These are phyloP conservation scores for Silurus meridionalis DNA, from an alignment of 2,113 vertebrate species.

Conservation along the genomic window DNA sequence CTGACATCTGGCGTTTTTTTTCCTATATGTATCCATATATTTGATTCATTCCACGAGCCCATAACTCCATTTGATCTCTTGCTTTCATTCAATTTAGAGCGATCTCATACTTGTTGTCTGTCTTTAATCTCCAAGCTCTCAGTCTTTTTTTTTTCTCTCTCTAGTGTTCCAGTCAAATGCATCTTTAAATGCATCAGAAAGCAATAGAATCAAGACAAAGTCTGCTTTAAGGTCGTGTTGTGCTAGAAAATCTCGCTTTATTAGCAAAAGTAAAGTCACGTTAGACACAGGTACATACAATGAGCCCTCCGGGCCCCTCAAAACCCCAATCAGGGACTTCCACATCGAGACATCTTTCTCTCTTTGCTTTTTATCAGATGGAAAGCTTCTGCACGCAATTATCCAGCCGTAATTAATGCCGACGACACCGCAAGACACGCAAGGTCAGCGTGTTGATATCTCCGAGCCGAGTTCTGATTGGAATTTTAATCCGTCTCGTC, in stretches of 20 bases:
- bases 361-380: neutral
- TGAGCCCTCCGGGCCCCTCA: neutral
- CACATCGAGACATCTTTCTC: neutral
- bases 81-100: slow-evolving; percentile 65
- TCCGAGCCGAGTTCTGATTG: slow-evolving; percentile 18
- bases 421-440: neutral
- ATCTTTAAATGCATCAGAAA: neutral
- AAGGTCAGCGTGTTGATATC: neutral
- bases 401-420: slow-evolving; percentile 18
- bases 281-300: slow-evolving; percentile 41
- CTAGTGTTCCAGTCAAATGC: slow-evolving; percentile 26
- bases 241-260: slow-evolving; percentile 53
- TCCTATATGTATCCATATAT: neutral
- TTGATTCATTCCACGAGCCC: neutral
- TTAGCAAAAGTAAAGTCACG: slow-evolving; percentile 63
- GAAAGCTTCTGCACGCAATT: neutral
- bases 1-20: neutral
- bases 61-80: slow-evolving; percentile 49
- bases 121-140: slow-evolving; percentile 9
- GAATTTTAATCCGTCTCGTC: neutral
- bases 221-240: slow-evolving; percentile 27
- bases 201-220: neutral
- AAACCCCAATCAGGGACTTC: neutral
- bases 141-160: slow-evolving; percentile 4
- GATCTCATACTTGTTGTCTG: slow-evolving; percentile 36